Conservation (phyloP, 1,140 invertebrate species). For the Drosophila elegans region DNA sequence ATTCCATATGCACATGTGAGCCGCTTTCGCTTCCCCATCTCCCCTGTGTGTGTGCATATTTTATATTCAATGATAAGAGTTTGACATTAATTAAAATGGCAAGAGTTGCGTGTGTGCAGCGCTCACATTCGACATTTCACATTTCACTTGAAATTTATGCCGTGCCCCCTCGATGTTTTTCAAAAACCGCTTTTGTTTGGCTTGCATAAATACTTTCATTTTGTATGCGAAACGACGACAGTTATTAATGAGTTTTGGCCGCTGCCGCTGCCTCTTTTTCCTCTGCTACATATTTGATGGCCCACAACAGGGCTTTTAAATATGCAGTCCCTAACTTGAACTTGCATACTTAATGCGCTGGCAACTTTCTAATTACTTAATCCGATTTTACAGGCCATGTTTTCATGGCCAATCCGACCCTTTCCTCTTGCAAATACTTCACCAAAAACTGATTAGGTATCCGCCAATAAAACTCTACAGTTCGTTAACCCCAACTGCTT, state of each 20-base stretch:
- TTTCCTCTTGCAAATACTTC: background rate
- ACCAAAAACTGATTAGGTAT: constrained; percentile 32
- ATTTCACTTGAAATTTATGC: constrained; percentile 65
- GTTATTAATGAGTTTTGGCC: constrained; percentile 76
- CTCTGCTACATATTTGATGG: constrained; percentile 69
- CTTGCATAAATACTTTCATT: constrained; percentile 55
- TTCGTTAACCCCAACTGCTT: constrained; percentile 40
- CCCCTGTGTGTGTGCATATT: constrained; percentile 46
- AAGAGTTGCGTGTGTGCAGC: constrained; percentile 60
- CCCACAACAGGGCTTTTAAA: constrained; percentile 65
- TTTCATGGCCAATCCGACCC: constrained; percentile 23
- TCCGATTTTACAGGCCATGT: constrained; percentile 55
- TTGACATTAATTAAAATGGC: constrained; percentile 75
- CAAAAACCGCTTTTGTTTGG: constrained; percentile 56
- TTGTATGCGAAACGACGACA: constrained; percentile 50
- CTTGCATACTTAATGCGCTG: constrained; percentile 71
- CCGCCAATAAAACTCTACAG: constrained; percentile 29
- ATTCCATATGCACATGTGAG: constrained; percentile 59
- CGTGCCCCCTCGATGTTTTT: constrained; percentile 20
- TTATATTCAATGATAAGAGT: constrained; percentile 71
- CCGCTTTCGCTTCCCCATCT: constrained; percentile 15
- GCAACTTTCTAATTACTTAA: constrained; percentile 77
- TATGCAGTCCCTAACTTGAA: constrained; percentile 70
- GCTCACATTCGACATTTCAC: constrained; percentile 58
- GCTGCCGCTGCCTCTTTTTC: background rate